These are phyloP conservation scores for Cichladusa arquata DNA, from an alignment of 2,113 vertebrate species.

Conservation along the genomic window DNA sequence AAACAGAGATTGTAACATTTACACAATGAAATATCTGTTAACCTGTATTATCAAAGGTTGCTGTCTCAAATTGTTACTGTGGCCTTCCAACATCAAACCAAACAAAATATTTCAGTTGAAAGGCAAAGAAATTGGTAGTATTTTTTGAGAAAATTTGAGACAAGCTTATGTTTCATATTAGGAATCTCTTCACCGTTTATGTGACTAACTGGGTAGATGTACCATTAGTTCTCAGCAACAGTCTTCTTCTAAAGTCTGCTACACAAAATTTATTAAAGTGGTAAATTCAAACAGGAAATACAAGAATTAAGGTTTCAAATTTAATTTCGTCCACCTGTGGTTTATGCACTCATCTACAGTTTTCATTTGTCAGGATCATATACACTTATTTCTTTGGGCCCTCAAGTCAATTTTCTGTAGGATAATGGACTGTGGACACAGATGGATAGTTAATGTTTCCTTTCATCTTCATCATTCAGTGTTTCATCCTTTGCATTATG, in stretches of 20 bases:
- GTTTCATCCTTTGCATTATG: background rate
- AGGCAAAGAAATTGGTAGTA: background rate
- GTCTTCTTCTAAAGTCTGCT: background rate
- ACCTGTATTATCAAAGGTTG: constrained; percentile 12
- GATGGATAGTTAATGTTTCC: background rate
- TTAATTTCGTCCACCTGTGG: background rate
- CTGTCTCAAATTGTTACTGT: background rate
- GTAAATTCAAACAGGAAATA: background rate
- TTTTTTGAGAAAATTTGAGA: background rate
- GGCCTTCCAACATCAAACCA: background rate
- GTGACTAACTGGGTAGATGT: background rate
- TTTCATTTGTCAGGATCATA: background rate
- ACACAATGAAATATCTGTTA: constrained; percentile 15
- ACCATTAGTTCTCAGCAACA: background rate
- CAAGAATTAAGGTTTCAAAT: background rate
- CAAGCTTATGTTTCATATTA: background rate
- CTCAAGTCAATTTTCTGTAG: background rate
- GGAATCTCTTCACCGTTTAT: background rate
- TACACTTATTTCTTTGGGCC: background rate
- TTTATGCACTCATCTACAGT: background rate
- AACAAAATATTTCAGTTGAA: constrained; percentile 18
- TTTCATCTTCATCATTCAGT: background rate
- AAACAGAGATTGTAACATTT: constrained; percentile 5
- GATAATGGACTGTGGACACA: background rate
- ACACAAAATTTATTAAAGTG: background rate